Base-by-base conservation (phyloP, 64 coral and sea anemone species). In the Montipora foliosa region DNA sequence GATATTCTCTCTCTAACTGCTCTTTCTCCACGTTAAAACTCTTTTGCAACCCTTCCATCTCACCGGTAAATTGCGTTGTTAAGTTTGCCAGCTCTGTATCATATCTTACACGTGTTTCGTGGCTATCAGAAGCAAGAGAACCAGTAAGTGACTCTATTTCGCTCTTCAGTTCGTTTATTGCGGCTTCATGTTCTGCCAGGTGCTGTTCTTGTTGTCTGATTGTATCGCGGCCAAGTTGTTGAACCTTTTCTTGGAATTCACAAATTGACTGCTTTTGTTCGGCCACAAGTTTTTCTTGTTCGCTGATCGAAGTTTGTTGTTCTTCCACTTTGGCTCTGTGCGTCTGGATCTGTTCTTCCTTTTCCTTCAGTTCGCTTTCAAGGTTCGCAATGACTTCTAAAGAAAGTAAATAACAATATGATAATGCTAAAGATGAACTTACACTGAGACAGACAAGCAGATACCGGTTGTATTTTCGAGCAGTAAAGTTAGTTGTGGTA, bases 21-120 rank as follows among this genome's bases (percentile, higher is more conserved):
- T 22, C 22, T 22, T 22, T 22, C 22, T 22, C 22, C 22, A 22
- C 22, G 0, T 22, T 22, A 22, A 22, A 22, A 22, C 22, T 22
- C 22, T 22, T 22, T 22, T 22, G 98, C 8, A 99, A 87, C 15
- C 94, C 94, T 58, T 96, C 98, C 92, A 99, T 96, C 89, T 99
- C 95, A 2, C 92, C 92, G 4, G 95, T 92, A 74, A 99, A 99
- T 55, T 99, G 98, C 29, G 98, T 50, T 1, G 98, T 99, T 16
- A 99, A 86, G 66, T 99, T 99, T 3, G 92, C 92, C 12, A 99
- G 87, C 78, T 99, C 98, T 57, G 89, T 94, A 21, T 99, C 95
- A 87, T 93, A 99, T 17, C 95, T 88, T 9, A 74, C 55, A 44
- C 90, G 87, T 5, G 78, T 82, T 90, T 96, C 98, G 14, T 89